A percentile compares a stretch with the other conserved stretches of the same genome.
phyloP scores from a whole-genome alignment of 2,888 invertebrate genomes.

The Ophioninae sp. region DNA sequence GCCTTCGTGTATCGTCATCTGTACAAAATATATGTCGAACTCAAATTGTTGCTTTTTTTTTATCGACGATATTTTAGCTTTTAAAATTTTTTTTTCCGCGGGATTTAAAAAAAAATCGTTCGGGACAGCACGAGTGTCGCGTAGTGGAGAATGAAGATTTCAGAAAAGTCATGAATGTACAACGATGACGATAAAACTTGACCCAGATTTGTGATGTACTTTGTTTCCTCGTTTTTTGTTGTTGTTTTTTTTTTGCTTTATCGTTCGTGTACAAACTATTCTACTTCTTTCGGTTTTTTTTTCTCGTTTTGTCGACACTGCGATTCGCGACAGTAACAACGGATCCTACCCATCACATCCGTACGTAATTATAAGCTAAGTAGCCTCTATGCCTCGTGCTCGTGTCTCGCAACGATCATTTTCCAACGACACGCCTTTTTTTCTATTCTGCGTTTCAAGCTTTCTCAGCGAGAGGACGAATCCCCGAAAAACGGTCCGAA shows the following conservation, averaged over 20 bases:
- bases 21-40: neutral
- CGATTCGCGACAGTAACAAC: constrained; percentile 44
- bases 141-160: neutral
- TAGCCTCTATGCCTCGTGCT: constrained; percentile 76
- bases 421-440: constrained; percentile 20
- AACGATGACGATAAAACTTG: constrained; percentile 24
- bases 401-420: constrained; percentile 14
- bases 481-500: too few relatives aligned
- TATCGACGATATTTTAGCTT: neutral
- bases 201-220: constrained; percentile 8
- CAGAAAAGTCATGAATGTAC: neutral
- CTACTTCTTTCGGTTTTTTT: constrained; percentile 13
- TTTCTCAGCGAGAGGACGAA: constrained; percentile 7
- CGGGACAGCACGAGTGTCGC: neutral
- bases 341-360: constrained; percentile 55
- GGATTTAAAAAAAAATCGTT: neutral
- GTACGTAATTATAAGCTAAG: constrained; percentile 70
- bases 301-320: constrained; percentile 26
- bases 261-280: constrained; percentile 43
- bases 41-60: neutral
- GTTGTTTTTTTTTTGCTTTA: constrained; percentile 11
- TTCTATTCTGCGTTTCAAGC: neutral
- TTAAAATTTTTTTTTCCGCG: neutral
- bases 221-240: constrained; percentile 8
- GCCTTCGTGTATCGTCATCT: neutral